These are phyloP conservation scores for Volucella zonaria DNA, from an alignment of 2,888 invertebrate species.

Conservation along the genomic window DNA sequence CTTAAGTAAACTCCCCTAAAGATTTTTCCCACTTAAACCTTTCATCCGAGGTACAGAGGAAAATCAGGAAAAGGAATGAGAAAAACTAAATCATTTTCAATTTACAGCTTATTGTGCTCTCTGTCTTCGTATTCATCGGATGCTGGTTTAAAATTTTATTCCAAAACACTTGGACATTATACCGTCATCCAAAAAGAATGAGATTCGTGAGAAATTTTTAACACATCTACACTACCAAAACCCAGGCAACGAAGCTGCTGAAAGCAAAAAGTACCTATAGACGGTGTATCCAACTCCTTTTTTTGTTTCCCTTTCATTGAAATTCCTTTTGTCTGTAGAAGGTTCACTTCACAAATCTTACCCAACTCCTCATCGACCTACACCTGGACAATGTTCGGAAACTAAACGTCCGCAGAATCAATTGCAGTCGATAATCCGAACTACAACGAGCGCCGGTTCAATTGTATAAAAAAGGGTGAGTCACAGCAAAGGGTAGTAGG, in stretches of 20 bases:
- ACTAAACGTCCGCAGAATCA: slow-evolving; percentile 30
- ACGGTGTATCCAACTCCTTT: background rate
- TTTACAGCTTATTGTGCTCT: slow-evolving; percentile 12
- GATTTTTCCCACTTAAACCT: no score
- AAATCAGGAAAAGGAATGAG: background rate
- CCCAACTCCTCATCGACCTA: background rate
- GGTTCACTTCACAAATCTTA: background rate
- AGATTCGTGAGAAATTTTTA: slow-evolving; percentile 44
- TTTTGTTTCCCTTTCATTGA: background rate
- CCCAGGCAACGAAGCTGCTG: no score
- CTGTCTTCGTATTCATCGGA: slow-evolving; percentile 19
- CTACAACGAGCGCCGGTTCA: slow-evolving; percentile 16
- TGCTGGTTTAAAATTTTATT: slow-evolving; percentile 38
- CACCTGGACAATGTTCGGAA: slow-evolving; percentile 13
- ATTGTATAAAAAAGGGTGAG: slow-evolving; percentile 18
- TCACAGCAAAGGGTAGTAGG: background rate
- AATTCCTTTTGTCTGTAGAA: slow-evolving; percentile 8
- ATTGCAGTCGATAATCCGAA: slow-evolving; percentile 14
- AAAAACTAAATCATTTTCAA: slow-evolving; percentile 25
- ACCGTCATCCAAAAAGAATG: slow-evolving; percentile 47
- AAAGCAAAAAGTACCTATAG: no score
- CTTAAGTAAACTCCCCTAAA: no score
- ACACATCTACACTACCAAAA: slow-evolving; percentile 24
- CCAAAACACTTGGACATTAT: slow-evolving; percentile 29
- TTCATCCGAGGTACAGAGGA: no score